Conservation (phyloP, 2,888 invertebrate species). For the Anodontia alba region DNA sequence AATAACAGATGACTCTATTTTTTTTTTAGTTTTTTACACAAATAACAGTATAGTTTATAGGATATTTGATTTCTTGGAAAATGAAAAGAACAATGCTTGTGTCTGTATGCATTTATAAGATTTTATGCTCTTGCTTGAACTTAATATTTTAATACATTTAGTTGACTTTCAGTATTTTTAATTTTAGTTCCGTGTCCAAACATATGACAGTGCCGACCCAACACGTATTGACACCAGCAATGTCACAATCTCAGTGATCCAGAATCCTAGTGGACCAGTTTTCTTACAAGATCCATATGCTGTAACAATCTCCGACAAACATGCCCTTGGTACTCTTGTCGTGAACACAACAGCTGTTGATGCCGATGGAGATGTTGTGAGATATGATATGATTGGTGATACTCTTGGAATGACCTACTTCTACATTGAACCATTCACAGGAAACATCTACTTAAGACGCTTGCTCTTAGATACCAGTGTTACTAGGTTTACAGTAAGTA, state of each 20-base stretch:
- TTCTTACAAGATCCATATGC: constrained; percentile 69
- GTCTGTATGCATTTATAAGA: too few species aligned
- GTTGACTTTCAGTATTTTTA: too few species aligned
- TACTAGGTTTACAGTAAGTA: constrained; percentile 62
- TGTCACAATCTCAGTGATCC: constrained; percentile 72
- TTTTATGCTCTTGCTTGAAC: too few species aligned
- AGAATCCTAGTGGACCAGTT: constrained; percentile 79
- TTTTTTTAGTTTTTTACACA: too few species aligned
- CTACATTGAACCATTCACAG: constrained; percentile 72
- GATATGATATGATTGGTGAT: constrained; percentile 8
- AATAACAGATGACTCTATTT: too few species aligned
- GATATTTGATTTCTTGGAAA: too few species aligned
- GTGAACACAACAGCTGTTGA: constrained; percentile 74
- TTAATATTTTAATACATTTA: too few species aligned
- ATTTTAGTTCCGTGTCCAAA: constrained; percentile 70
- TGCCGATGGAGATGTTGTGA: constrained; percentile 63
- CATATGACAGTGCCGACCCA: constrained; percentile 75
- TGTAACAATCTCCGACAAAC: constrained; percentile 65
- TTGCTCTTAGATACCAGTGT: constrained; percentile 44
- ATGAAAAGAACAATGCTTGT: too few species aligned
- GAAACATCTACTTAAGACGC: constrained; percentile 68
- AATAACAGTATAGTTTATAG: too few species aligned
- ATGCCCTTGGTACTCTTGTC: constrained; percentile 66
- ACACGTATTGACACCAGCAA: constrained; percentile 68
- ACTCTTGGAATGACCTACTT: constrained; percentile 43